phyloP scores from a whole-genome alignment of 2,113 vertebrate species.

The Ailurus styani region DNA sequence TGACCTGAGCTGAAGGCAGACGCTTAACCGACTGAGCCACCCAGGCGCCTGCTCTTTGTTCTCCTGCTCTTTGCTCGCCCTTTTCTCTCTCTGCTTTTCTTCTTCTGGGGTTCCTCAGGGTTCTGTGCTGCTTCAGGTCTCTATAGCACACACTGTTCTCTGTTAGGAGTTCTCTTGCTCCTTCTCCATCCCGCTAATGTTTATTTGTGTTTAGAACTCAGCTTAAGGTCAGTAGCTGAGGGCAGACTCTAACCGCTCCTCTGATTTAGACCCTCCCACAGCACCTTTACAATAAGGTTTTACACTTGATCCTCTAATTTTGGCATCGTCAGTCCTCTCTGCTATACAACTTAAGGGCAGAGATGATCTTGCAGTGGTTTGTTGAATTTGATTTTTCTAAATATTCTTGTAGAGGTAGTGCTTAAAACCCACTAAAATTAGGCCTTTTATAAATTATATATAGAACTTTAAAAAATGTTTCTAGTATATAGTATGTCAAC shows the following conservation, averaged over 20 bases:
- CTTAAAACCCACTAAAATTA: not conserved
- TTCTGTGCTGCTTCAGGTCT: not conserved
- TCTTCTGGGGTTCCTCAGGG: not conserved
- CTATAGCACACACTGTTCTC: not conserved
- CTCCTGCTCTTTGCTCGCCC: accelerated
- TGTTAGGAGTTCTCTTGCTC: not conserved
- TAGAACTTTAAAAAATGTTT: not conserved
- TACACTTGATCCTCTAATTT: not conserved
- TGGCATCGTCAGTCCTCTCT: not conserved
- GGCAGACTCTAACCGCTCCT: not conserved
- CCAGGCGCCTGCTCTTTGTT: too few species aligned
- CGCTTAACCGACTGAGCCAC: too few species aligned
- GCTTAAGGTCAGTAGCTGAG: not conserved
- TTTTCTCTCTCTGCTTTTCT: not conserved
- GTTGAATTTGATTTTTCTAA: constrained; percentile 7
- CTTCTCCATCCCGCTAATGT: not conserved
- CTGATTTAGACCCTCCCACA: not conserved
- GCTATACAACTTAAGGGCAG: not conserved
- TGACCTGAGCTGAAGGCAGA: too few species aligned
- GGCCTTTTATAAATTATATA: not conserved
- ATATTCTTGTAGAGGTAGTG: not conserved
- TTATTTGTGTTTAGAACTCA: not conserved
- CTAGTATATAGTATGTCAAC: not conserved
- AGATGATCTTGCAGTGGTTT: not conserved
- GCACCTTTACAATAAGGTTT: not conserved